Percentiles rank a stretch among this genome's conserved stretches.
phyloP scores from a whole-genome alignment of 2,113 vertebrate genomes.

The Phoenicopterus ruber region DNA sequence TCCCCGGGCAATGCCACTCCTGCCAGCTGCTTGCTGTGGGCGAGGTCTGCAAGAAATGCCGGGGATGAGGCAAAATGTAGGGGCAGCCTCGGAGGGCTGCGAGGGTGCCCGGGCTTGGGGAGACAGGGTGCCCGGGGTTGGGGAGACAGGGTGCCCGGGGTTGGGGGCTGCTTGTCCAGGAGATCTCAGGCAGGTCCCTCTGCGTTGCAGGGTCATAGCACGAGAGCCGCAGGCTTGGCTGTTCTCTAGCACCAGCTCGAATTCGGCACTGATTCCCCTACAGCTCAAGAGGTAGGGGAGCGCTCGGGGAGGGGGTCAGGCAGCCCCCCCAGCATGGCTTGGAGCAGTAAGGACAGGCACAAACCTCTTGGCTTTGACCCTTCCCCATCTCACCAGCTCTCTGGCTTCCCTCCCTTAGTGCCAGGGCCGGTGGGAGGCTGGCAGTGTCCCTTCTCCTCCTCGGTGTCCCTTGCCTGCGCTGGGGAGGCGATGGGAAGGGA shows the following conservation, averaged over 20 bases:
- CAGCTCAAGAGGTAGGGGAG: background rate
- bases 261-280: background rate
- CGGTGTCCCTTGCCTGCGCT: background rate
- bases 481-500: background rate
- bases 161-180: background rate
- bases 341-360: background rate
- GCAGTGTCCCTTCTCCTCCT: background rate
- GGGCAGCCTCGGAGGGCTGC: fast-evolving
- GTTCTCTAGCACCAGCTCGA: background rate
- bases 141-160: background rate
- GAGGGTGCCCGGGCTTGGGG: background rate
- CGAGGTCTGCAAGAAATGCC: background rate
- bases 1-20: background rate
- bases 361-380: background rate
- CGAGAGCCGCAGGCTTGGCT: background rate
- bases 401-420: fast-evolving
- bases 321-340: background rate
- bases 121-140: background rate
- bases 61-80: background rate
- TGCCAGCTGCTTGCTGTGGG: background rate
- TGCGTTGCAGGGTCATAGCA: background rate
- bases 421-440: background rate
- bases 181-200: conserved; percentile 14
- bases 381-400: background rate
- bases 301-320: background rate